phyloP scores from a whole-genome alignment of 2,888 invertebrate genomes.

The Mythimna ferrago region DNA sequence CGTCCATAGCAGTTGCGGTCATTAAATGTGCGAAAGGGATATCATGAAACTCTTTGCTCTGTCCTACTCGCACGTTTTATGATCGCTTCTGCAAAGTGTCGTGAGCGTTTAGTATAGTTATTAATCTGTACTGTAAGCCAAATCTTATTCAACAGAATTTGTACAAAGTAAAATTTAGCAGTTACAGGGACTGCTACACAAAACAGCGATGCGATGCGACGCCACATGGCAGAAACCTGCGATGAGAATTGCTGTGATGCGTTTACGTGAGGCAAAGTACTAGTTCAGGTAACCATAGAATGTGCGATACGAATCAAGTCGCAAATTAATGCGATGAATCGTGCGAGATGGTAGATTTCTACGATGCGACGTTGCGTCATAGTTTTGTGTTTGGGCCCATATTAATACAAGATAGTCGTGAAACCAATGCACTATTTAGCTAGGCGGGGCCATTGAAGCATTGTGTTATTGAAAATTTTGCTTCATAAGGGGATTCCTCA shows the following conservation, averaged over 20 bases:
- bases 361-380: too few relatives aligned
- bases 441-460: not conserved
- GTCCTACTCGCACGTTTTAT: conserved; percentile 8
- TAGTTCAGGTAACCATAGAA: too few relatives aligned
- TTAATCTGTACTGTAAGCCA: conserved; percentile 16
- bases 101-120: conserved; percentile 5
- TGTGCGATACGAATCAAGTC: too few relatives aligned
- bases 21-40: not conserved
- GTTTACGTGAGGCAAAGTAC: too few relatives aligned
- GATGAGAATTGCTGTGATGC: too few relatives aligned
- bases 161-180: conserved; percentile 40
- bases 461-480: not conserved
- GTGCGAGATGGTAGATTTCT: too few relatives aligned
- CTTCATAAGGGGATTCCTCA: not conserved
- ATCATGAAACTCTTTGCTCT: not conserved
- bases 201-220: too few relatives aligned
- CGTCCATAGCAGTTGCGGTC: not conserved
- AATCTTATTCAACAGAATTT: conserved; percentile 46
- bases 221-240: too few relatives aligned
- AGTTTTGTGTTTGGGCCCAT: too few relatives aligned
- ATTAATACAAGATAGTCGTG: not conserved
- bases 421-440: conserved; percentile 7
- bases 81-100: not conserved
- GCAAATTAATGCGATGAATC: too few relatives aligned
- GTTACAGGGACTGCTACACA: not conserved